Evolutionary conservation across 2,888 invertebrate genomes (phyloP).

Genomic region (Carterocephalus palaemon): DNA sequence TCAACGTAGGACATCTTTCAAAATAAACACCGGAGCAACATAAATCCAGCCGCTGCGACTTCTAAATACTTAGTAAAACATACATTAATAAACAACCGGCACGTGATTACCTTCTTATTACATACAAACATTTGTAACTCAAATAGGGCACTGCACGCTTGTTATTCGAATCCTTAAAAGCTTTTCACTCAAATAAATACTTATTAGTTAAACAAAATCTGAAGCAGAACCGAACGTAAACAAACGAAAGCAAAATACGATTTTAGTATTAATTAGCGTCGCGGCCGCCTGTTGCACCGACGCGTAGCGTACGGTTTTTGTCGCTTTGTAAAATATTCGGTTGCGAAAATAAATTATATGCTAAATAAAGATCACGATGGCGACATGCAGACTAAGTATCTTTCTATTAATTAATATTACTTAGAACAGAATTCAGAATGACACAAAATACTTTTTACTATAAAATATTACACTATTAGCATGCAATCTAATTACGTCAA

Average conservation of each 20-base stretch:
- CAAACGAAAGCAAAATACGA: slow-evolving; percentile 42
- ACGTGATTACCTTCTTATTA: no score
- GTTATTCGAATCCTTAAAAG: slow-evolving; percentile 56
- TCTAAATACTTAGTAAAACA: no score
- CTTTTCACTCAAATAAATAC: slow-evolving; percentile 56
- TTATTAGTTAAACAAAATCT: slow-evolving; percentile 51
- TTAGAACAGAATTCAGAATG: no score
- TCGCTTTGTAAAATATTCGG: slow-evolving; percentile 8
- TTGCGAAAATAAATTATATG: slow-evolving; percentile 6
- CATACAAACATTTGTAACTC: slow-evolving; percentile 29
- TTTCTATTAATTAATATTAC: neutral
- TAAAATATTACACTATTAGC: no score
- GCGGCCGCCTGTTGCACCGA: slow-evolving; percentile 37
- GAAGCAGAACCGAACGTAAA: slow-evolving; percentile 41
- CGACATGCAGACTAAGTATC: slow-evolving; percentile 1
- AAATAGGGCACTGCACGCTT: slow-evolving; percentile 47
- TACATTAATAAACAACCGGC: no score
- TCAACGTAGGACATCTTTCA: no score
- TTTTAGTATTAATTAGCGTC: slow-evolving; percentile 45
- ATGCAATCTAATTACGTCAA: no score
- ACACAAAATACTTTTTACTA: no score
- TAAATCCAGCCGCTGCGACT: no score
- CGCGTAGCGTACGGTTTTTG: slow-evolving; percentile 3
- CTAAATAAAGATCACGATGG: slow-evolving; percentile 4
- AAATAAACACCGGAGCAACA: no score